Evolutionary conservation across 2,113 vertebrate genomes (phyloP), one percentile per base, ranked within the genome.

Genomic region (Pycnonotus jocosus): DNA sequence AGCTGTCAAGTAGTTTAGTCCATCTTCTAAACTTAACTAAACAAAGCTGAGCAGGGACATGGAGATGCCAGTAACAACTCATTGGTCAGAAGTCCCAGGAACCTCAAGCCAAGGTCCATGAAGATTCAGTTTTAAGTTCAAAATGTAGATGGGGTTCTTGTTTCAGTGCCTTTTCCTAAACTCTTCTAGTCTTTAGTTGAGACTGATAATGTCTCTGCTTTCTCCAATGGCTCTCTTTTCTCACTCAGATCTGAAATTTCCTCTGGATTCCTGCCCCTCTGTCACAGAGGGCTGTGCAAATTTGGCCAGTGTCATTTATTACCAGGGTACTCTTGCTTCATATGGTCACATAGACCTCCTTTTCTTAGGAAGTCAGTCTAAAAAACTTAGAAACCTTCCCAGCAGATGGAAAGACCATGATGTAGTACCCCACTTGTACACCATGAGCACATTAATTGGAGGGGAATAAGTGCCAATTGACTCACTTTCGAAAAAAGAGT

Each of bases 341-440:
- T 20, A 4, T 6, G 21, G 14, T 77, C 27, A 28, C 4, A 1
- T 1, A 14, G 3, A 1, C 6, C 15, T 56, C 27, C 31, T 78
- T 35, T 47, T 22, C n/a, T 65, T 28, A 17, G n/a, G 16, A 61
- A 42, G 4, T 31, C 69, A 56, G 35, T 25, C 33, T 60, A 47
- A 65, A 58, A 78, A 65, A 12, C 16, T 11, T 62, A 7, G 4
- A 50, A 51, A 66, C 33, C 37, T 38, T 38, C 58, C 31, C 51
- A 83, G 45, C 35, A 81, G 35, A 11, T 1, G 3, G 37, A 72
- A 82, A 48, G 65, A 18, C 45, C 28, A 3, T 1, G 1, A 5
- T 11, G 11, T 7, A 38, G 10, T 42, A 16, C 40, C 48, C 11
- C 8, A 8, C 20, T 62, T 47, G 14, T 11, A 13, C 15, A 13